phyloP scores from a whole-genome alignment of 2,888 invertebrate species.

The Apocheima hispidaria region DNA sequence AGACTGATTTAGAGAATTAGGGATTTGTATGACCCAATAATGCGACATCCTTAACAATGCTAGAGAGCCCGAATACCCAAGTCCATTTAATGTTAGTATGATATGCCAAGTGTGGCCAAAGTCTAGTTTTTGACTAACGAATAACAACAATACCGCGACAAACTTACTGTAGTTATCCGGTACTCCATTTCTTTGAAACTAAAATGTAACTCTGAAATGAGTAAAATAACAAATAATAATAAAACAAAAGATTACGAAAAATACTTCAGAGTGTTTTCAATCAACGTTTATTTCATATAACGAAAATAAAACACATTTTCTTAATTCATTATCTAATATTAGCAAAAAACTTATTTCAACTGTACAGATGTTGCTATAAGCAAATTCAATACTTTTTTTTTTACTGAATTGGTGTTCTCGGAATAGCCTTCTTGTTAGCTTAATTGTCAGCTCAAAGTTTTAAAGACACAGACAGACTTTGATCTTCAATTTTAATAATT shows the following conservation, averaged over 20 bases:
- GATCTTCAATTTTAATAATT: conserved; percentile 2
- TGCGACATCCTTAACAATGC: conserved; percentile 54
- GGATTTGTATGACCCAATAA: conserved; percentile 58
- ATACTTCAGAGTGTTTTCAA: no score
- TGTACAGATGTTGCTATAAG: neutral
- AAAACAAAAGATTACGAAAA: no score
- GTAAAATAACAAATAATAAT: neutral
- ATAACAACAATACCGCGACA: neutral
- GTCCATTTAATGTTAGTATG: conserved; percentile 43
- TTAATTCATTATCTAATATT: neutral
- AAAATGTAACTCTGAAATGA: no score
- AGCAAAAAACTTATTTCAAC: neutral
- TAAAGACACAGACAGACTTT: neutral
- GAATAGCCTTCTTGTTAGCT: conserved; percentile 2
- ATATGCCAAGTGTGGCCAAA: neutral
- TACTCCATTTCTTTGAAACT: no score
- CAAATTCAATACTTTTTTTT: neutral
- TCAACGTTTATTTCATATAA: no score
- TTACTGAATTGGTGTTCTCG: no score
- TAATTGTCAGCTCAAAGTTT: conserved; percentile 2
- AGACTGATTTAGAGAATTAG: conserved; percentile 82
- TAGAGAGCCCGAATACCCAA: conserved; percentile 46
- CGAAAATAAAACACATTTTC: no score
- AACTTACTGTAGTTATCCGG: no score
- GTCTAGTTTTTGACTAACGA: neutral